Conservation (phyloP, 2,888 invertebrate species). For the Eupithecia insigniata region DNA sequence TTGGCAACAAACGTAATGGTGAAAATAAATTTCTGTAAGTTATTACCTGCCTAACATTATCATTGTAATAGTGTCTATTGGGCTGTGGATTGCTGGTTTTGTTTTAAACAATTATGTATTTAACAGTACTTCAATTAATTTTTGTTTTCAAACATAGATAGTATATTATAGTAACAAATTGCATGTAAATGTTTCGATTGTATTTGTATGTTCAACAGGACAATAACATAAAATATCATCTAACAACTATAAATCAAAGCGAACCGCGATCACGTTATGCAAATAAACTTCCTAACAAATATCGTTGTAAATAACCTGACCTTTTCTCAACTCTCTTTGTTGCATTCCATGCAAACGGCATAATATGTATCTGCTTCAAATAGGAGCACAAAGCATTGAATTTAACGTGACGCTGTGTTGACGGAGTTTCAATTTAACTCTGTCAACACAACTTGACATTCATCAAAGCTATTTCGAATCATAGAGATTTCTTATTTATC, state of each 20-base stretch:
- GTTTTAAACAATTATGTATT: not conserved
- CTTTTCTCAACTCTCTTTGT: constrained; percentile 42
- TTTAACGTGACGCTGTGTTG: no score
- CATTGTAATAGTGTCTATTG: constrained; percentile 30
- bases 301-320: constrained; percentile 36
- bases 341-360: constrained; percentile 37
- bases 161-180: not conserved
- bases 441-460: not conserved
- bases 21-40: constrained; percentile 43
- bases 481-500: not conserved
- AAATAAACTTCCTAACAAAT: constrained; percentile 38
- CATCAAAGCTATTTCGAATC: not conserved
- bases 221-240: constrained; percentile 24
- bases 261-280: constrained; percentile 33
- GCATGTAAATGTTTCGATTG: constrained; percentile 7
- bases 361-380: constrained; percentile 18
- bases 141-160: not conserved
- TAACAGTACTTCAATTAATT: not conserved
- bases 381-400: constrained; percentile 11
- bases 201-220: constrained; percentile 16
- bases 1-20: constrained; percentile 43
- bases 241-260: constrained; percentile 33
- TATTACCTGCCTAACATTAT: constrained; percentile 33
- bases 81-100: not conserved
- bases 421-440: no score